Evolutionary conservation across 2,113 vertebrate genomes (phyloP).

Genomic region (Lepidothrix coronata): DNA sequence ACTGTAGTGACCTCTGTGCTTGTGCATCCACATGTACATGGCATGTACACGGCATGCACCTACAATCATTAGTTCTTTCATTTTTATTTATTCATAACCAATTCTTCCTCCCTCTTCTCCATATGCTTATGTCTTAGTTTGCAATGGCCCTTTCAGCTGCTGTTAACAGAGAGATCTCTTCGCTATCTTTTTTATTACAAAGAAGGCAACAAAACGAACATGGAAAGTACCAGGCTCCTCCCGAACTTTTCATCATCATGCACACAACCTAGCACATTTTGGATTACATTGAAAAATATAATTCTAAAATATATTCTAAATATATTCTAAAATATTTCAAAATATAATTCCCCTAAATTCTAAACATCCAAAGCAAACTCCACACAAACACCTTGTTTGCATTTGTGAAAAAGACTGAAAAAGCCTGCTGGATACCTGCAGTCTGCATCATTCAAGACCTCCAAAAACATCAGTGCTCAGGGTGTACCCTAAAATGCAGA

Average conservation of each 20-base stretch:
- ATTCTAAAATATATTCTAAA: too few species aligned
- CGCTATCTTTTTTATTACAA: not conserved
- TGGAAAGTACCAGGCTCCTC: not conserved
- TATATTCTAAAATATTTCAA: too few species aligned
- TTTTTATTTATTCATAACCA: not conserved
- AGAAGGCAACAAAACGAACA: not conserved
- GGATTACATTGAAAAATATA: not conserved
- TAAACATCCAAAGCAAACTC: not conserved
- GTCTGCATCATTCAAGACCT: not conserved
- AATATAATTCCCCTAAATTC: not conserved
- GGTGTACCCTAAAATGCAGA: not conserved
- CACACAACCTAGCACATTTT: not conserved
- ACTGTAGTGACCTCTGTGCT: not conserved
- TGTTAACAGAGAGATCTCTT: not conserved
- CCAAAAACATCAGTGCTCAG: not conserved
- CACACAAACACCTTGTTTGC: not conserved
- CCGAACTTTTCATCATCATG: not conserved
- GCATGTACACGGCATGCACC: not conserved
- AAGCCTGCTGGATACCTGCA: not conserved
- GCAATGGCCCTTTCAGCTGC: not conserved
- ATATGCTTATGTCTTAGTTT: not conserved
- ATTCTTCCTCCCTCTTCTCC: not conserved
- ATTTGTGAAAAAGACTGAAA: not conserved
- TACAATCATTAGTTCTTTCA: not conserved
- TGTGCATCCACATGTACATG: fast-evolving